phyloP scores from a whole-genome alignment of 2,113 vertebrate species.

The Zeus faber region DNA sequence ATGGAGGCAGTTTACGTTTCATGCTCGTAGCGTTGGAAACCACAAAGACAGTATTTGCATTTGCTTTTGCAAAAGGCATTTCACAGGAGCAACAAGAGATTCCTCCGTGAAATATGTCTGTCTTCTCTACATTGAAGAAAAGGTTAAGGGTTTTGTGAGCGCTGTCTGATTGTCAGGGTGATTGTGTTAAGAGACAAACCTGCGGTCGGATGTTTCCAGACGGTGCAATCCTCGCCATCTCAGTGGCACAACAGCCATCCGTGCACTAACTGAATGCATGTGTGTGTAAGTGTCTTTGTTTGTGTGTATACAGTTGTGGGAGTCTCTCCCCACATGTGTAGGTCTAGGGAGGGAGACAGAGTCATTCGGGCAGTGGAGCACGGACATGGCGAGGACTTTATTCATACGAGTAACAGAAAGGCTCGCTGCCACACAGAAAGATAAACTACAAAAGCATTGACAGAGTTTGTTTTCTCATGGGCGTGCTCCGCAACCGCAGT shows the following conservation, averaged over 20 bases:
- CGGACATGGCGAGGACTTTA: too few relatives aligned
- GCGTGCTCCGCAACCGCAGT: too few relatives aligned
- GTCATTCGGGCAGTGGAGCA: too few relatives aligned
- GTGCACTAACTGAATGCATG: slow-evolving; percentile 25
- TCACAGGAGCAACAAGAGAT: slow-evolving; percentile 45
- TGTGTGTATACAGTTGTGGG: too few relatives aligned
- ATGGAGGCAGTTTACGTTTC: slow-evolving; percentile 47
- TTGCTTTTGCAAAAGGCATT: slow-evolving; percentile 62
- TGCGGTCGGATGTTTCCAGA: slow-evolving; percentile 6
- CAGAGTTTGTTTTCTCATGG: too few relatives aligned
- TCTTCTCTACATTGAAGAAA: slow-evolving; percentile 24
- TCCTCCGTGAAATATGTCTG: slow-evolving; percentile 15
- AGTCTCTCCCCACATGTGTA: too few relatives aligned
- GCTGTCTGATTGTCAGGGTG: slow-evolving; percentile 4
- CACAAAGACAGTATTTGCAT: slow-evolving; percentile 62
- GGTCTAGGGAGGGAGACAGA: too few relatives aligned
- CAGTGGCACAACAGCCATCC: slow-evolving; percentile 7
- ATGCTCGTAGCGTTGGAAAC: slow-evolving; percentile 51
- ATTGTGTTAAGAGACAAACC: too few relatives aligned
- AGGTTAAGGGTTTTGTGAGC: slow-evolving; percentile 1
- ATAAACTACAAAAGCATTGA: too few relatives aligned
- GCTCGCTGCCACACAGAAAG: too few relatives aligned
- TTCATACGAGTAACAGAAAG: too few relatives aligned
- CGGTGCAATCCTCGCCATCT: slow-evolving; percentile 11
- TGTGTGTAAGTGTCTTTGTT: neutral